Base-by-base conservation (phyloP, 2,888 invertebrate species). In the Agrypnus murinus region DNA sequence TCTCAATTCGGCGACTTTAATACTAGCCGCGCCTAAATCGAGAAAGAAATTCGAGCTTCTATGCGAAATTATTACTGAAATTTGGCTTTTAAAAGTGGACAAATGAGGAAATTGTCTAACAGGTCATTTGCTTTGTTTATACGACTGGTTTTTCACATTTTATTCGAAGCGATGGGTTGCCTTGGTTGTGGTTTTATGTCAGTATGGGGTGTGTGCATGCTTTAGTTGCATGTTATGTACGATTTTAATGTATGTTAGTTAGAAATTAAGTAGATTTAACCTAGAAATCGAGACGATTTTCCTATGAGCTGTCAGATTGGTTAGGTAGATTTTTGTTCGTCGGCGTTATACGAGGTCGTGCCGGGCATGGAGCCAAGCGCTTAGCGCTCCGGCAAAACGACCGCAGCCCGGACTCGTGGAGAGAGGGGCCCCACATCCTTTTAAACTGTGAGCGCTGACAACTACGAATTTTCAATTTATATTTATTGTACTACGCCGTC, bases 41-140 rank as follows among this genome's bases (percentile, higher is more conserved):
- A 64, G 72, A 66, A 64, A 73, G 72, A 78, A 79, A 80, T 76
- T 69, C 69, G 65, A 14, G 57, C 63, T 75, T 73, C 72, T 73
- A 40, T 60, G 62, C 62, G 73, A 69, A 73, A 74, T 76, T 75
- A 69, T 58, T 60, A 72, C 77, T 79, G 78, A 80, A 75, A 82
- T 78, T 77, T 77, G 73, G 75, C 70, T 79, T 80, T 76, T 64
- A 77, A 74, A 75, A 74, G 73, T 74, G 75, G 69, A 75, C 77
- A 76, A 77, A 77, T 75, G 81, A 83, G 83, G 84, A 85, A 85
- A 85, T 84, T 80, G 81, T 81, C 83, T 83, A 85, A 84, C 85
- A 85, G 85, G 85, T 86, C 85, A 85, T 84, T 84, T 85, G 84
- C 85, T 84, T 85, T 85, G 84, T 85, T 84, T 83, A 84, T 83